A percentile compares a stretch with the other conserved stretches of the same genome.
These are phyloP conservation scores for Phataginus tetradactyla DNA, from an alignment of 2,797 vertebrate species.

Conservation along the genomic window DNA sequence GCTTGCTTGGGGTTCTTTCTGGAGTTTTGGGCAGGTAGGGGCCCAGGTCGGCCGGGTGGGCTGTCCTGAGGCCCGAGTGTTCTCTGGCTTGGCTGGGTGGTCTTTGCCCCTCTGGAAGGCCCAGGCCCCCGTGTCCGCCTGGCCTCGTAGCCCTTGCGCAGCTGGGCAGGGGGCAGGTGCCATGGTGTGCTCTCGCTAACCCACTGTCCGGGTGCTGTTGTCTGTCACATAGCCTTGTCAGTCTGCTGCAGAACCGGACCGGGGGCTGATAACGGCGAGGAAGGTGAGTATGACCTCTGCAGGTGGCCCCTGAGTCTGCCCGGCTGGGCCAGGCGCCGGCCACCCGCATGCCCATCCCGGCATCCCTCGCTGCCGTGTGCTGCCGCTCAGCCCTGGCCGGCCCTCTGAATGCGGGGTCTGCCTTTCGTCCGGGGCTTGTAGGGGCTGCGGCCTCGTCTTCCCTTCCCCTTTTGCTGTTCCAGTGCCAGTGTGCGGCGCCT, in stretches of 20 bases:
- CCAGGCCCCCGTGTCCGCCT: not conserved
- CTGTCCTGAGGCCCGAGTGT: not conserved
- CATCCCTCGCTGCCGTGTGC: too few relatives aligned
- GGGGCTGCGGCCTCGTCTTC: not conserved
- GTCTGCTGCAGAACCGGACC: conserved; percentile 79
- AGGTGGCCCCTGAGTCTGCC: not conserved
- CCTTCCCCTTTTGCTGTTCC: not conserved
- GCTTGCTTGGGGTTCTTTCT: not conserved
- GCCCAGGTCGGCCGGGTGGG: not conserved
- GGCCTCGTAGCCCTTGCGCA: not conserved
- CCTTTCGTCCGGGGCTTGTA: not conserved
- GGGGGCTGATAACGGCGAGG: conserved; percentile 76
- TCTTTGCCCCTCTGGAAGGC: conserved; percentile 16
- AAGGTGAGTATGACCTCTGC: conserved; percentile 69
- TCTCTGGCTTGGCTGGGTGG: not conserved
- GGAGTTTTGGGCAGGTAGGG: not conserved
- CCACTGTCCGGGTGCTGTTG: conserved; percentile 13
- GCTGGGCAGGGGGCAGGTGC: conserved; percentile 2
- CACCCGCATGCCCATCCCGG: not conserved
- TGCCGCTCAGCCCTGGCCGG: too few relatives aligned
- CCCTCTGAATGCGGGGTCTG: too few relatives aligned
- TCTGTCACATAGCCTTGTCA: conserved; percentile 69
- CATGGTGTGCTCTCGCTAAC: not conserved
- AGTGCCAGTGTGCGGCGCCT: too few relatives aligned
- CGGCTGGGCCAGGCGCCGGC: conserved; percentile 14